Percentiles rank a stretch among this genome's conserved stretches.
These are phyloP conservation scores for Ceratotherium simum DNA, from an alignment of 2,113 vertebrate species.

Conservation along the genomic window DNA sequence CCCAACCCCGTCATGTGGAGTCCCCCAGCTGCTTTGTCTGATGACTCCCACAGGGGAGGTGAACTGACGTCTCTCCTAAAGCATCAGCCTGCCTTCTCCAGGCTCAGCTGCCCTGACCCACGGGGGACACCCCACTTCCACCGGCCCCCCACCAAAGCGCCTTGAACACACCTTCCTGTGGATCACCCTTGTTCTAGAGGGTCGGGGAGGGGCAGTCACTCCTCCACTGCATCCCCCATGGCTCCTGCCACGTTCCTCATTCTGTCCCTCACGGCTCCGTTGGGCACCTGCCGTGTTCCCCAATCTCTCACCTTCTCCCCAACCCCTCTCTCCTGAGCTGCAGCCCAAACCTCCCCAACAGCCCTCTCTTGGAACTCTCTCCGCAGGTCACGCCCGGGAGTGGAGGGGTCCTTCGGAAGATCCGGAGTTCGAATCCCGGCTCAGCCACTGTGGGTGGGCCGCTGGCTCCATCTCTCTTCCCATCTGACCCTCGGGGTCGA, in stretches of 20 bases:
- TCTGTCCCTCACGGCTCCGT: not conserved
- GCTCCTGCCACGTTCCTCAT: not conserved
- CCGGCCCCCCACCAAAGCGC: not conserved
- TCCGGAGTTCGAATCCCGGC: not conserved
- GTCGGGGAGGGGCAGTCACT: too few species aligned
- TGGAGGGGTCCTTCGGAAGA: not conserved
- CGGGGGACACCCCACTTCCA: fast-evolving
- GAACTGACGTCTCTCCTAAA: too few species aligned
- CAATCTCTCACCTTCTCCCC: too few species aligned
- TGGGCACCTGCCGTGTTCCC: too few species aligned
- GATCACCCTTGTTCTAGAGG: too few species aligned
- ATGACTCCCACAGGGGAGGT: not conserved
- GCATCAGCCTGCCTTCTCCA: not conserved
- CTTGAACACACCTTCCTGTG: not conserved
- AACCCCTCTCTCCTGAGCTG: not conserved
- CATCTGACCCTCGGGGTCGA: not conserved
- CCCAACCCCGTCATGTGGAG: not conserved
- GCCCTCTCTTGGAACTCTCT: not conserved
- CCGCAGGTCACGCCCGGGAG: not conserved
- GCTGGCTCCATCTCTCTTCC: not conserved
- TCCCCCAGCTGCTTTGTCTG: not conserved
- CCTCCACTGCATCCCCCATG: not conserved
- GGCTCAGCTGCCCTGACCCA: not conserved
- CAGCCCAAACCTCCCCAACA: not conserved
- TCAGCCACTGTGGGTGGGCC: not conserved